Evolutionary conservation across 1,140 invertebrate species (phyloP), one percentile per base, ranked within the genome.

Genomic region (Atta colombica): DNA sequence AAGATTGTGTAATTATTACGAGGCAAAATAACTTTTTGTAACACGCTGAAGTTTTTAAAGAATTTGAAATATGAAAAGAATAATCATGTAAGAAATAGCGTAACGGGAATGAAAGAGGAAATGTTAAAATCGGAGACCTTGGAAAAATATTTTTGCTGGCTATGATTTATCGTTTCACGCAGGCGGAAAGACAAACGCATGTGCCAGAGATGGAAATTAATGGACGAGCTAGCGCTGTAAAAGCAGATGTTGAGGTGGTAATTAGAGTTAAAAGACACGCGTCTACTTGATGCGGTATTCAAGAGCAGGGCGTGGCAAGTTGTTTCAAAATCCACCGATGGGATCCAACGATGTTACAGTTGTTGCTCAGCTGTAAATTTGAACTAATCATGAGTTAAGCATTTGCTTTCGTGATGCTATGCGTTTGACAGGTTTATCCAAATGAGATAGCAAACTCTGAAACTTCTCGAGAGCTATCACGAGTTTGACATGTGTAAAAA

Each of bases 251-350:
- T 72, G 77, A 28, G 88, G 35, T 45, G 85, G 85, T 87, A 84
- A 90, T 90, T 90, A 84, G 88, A 86, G 85, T 89, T 90, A 89
- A 87, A 87, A 68, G 88, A 88, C 77, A 89, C 84, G 18, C 77
- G 51, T 89, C 68, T 35, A 61, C 58, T 55, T 31, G 66, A 84
- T 88, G 35, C 35, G 71, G 18, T 25, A 75, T 77, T 88, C 53
- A 68, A 61, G 58, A 60, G 68, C 25, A n/a, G 69, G 66, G 45
- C 86, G 85, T 81, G 85, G 65, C 31, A 35, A 60, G 87, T 80
- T 89, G 85, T 88, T 88, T 88, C 72, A 3, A 81, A 25, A 53
- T 1, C 35, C 51, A 35, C 6, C 31, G 31, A 35, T 35, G 49
- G 18, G 53, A 75, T 81, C 49, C 45, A 39, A 71, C 45, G 68